Evolutionary conservation across 2,888 invertebrate species (phyloP).

Genomic region (Rotaria magnacalcarata): DNA sequence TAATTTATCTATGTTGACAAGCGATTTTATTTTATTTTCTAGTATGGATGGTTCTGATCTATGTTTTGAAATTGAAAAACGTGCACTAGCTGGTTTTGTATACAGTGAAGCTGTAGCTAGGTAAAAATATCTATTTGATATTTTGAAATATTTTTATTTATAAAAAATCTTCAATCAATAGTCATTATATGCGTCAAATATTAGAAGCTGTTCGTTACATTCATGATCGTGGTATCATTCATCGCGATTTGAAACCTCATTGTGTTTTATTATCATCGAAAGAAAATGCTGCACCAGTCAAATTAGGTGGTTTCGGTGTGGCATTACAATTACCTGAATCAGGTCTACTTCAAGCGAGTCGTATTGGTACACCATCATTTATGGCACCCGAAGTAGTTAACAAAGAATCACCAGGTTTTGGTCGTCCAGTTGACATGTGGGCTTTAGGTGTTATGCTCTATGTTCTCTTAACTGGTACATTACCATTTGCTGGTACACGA

Average conservation of each 20-base stretch:
- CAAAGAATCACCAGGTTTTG: slow-evolving; percentile 67
- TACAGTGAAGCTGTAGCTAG: slow-evolving; percentile 97
- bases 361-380: slow-evolving; percentile 90
- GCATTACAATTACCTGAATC: slow-evolving; percentile 38
- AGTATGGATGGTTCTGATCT: slow-evolving; percentile 98
- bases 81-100: slow-evolving; percentile 91
- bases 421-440: slow-evolving; percentile 93
- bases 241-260: slow-evolving; percentile 92
- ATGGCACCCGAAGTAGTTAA: slow-evolving; percentile 97
- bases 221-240: slow-evolving; percentile 94
- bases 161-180: slow-evolving; percentile 47
- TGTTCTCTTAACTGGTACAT: slow-evolving; percentile 82
- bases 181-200: slow-evolving; percentile 95
- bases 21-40: slow-evolving; percentile 58
- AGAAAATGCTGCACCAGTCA: slow-evolving; percentile 96
- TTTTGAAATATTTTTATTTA: neutral
- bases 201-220: slow-evolving; percentile 92
- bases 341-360: slow-evolving; percentile 51
- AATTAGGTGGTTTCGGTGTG: slow-evolving; percentile 92
- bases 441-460: slow-evolving; percentile 89
- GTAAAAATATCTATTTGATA: neutral
- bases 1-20: neutral
- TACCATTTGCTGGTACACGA: slow-evolving; percentile 90
- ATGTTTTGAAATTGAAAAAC: slow-evolving; percentile 91
- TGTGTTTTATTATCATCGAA: slow-evolving; percentile 88